Evolutionary conservation across 2,797 vertebrate species (phyloP), one percentile per base, ranked within the genome.

Genomic region (Decapterus maruadsi): DNA sequence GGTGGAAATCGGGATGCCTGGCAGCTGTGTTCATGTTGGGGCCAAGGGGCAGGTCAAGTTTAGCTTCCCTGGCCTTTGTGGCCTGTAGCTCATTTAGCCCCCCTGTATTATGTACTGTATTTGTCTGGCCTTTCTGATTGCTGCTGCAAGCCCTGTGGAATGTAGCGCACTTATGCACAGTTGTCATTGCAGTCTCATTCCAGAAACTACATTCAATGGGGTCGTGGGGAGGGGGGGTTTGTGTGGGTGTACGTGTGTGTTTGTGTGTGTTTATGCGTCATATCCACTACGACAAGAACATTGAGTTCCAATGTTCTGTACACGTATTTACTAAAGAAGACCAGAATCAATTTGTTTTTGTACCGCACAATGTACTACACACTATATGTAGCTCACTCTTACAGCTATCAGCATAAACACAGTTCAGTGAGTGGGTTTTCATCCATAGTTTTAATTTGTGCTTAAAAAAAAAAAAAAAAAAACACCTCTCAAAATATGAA

Each of bases 61-160:
- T 81, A 85, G 72, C 85, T 68, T 80, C 26, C 54, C 60, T 80
- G 76, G 77, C 81, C 81, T 85, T 83, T 78, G 81, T 60, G 72
- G 80, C 76, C 51, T 42, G 66, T 55, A 78, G 72, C 73, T 87
- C 77, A 85, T 83, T 85, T 84, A 87, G 73, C 70, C 54, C 66
- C 75, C 76, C 70, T 74, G 71, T 78, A 87, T 91, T 78, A 90
- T 87, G 72, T 68, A 70, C 75, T 87, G 83, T 92, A 94, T 95
- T 92, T 58, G 68, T 92, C 91, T 63, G 75, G 90, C 92, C 79
- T 83, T 87, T 91, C 88, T 89, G 92, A 93, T 88, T 94, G 92
- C 88, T 86, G 86, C 87, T 91, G 90, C 86, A 88, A 81, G 78
- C 84, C 81, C 84, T 63, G 56, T 55, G 92, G 87, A 90, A 89